Evolutionary conservation across 2,888 invertebrate genomes (phyloP), one percentile per base, ranked within the genome.

Genomic region (Athetis lepigone): DNA sequence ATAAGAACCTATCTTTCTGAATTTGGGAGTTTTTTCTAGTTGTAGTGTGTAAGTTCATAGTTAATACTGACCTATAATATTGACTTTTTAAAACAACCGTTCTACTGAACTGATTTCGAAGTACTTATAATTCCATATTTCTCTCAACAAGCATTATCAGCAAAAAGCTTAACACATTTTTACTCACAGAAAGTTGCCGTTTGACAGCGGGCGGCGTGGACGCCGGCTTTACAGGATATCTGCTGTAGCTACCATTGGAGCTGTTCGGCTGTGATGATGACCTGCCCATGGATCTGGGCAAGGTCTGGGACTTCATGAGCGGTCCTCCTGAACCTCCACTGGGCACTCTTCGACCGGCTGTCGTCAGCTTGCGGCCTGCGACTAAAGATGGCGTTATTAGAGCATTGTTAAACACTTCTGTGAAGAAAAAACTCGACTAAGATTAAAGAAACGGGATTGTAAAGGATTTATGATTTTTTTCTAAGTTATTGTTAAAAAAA

Each of bases 181-280:
- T 6, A 92, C 95, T 94, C 77, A 96, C 97, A 59, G 97, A 97
- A 27, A 98, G 95, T 88, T 98, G 98, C 76, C 98, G 95, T 79
- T 98, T 97, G 7, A 98, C 97, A n/a, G 98, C 97, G 0, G 98
- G 98, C 9, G 98, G 98, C 0, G 98, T 98, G 0, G 97, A 97
- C 1, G 97, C 96, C 4, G 97, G 97, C 88, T 98, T 90, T 94
- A 96, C 75, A 85, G 96, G 90, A 84, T 95, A 91, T 81, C 95
- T 81, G 80, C 90, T 85, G 83, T 92, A 89, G 59, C 88, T 77
- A 1, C 94, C 93, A 39, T 95, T 89, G 25, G 95, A 94, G 55
- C 95, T 96, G 79, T 95, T 95, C 1, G 96, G 95, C 70, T 96
- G 95, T 2, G 95, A 95, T 0, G 96, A 91, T 0, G 95, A 94